Conservation (phyloP, 92 coral and sea anemone genomes). For the Epizoanthus scotinus region DNA sequence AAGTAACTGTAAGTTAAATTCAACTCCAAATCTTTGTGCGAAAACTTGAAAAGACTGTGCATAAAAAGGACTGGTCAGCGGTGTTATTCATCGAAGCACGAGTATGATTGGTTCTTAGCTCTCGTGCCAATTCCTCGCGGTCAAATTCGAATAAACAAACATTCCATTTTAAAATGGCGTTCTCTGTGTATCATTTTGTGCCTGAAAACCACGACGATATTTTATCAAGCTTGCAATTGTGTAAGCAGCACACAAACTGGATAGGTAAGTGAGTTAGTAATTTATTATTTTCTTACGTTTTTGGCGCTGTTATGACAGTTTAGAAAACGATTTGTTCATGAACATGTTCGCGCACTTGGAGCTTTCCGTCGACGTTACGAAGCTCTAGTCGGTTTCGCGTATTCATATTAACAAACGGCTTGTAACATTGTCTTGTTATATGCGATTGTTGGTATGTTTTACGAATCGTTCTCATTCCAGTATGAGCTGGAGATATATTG, state of each 20-base stretch:
- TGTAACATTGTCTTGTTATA: too few relatives aligned
- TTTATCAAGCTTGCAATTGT: neutral
- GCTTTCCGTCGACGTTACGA: too few relatives aligned
- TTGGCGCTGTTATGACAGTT: neutral
- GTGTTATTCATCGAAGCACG: constrained; percentile 24
- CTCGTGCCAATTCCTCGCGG: constrained; percentile 48
- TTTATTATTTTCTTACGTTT: neutral
- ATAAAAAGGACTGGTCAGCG: constrained; percentile 20
- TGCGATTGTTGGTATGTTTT: too few relatives aligned
- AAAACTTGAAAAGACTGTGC: too few relatives aligned
- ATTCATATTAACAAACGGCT: too few relatives aligned
- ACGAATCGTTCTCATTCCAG: too few relatives aligned
- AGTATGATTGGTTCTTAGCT: constrained; percentile 13
- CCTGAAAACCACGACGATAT: constrained; percentile 10
- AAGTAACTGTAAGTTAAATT: too few relatives aligned
- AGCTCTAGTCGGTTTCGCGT: too few relatives aligned
- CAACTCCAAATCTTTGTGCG: too few relatives aligned
- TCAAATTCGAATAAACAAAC: constrained; percentile 40
- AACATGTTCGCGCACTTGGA: neutral
- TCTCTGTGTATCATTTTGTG: constrained; percentile 16
- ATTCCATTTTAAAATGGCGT: constrained; percentile 28
- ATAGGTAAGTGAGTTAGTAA: neutral
- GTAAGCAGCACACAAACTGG: constrained; percentile 11
- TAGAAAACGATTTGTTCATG: neutral
- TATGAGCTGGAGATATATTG: too few relatives aligned